Percentiles rank a stretch among this genome's conserved stretches.
phyloP scores from a whole-genome alignment of 2,888 invertebrate genomes.

The Patella ulyssiponensis region DNA sequence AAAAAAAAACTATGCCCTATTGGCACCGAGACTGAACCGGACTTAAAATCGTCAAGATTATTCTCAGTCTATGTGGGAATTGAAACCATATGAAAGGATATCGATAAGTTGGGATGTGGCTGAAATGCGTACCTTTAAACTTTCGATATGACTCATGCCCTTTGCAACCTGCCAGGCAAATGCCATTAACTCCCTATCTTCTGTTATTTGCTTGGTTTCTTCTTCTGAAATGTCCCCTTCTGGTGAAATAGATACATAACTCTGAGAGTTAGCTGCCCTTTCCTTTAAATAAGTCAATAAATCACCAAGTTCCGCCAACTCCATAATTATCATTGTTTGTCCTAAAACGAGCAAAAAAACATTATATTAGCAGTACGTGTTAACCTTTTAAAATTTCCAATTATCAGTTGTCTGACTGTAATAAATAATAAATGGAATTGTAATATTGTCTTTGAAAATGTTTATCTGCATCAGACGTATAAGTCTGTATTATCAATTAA shows the following conservation, averaged over 20 bases:
- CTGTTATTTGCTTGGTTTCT: slow-evolving; percentile 34
- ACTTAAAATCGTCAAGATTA: too few species aligned
- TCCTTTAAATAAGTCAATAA: slow-evolving; percentile 43
- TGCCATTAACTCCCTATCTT: slow-evolving; percentile 40
- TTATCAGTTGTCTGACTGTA: too few species aligned
- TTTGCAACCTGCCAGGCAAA: slow-evolving; percentile 50
- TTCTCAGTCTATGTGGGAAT: too few species aligned
- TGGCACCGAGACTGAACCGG: too few species aligned
- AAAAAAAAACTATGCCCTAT: too few species aligned
- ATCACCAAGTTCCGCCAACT: slow-evolving; percentile 48
- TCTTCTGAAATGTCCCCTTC: slow-evolving; percentile 38
- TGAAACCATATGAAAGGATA: too few species aligned
- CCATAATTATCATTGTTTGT: slow-evolving; percentile 47
- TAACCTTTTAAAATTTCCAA: too few species aligned
- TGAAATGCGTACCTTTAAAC: neutral
- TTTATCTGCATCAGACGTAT: too few species aligned
- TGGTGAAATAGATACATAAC: slow-evolving; percentile 38
- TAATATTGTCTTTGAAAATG: too few species aligned
- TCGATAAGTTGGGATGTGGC: too few species aligned
- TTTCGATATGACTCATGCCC: slow-evolving; percentile 44
- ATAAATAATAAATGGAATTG: too few species aligned
- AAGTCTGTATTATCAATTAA: too few species aligned
- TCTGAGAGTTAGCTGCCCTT: slow-evolving; percentile 31
- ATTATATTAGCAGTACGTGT: neutral
- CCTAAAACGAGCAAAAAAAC: slow-evolving; percentile 28